Evolutionary conservation across 2,888 invertebrate genomes (phyloP).

Genomic region (Fissipunctia ypsillon): DNA sequence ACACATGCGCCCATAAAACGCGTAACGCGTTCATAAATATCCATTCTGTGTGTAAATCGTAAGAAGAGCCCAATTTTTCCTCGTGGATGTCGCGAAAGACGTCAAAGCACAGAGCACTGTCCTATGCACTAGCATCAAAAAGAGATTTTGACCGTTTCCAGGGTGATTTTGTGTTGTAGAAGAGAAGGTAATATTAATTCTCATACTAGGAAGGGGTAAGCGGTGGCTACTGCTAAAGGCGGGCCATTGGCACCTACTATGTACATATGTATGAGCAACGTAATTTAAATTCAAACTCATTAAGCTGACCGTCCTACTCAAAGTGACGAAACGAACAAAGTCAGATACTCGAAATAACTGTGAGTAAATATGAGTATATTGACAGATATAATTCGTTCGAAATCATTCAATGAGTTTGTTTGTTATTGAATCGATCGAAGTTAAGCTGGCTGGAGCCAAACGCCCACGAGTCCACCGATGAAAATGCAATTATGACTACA

Average conservation of each 20-base stretch:
- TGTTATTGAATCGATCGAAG: constrained; percentile 49
- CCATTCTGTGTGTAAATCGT: neutral
- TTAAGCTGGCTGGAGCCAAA: constrained; percentile 30
- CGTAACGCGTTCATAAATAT: constrained; percentile 5
- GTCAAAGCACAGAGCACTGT: neutral
- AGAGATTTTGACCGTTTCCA: neutral
- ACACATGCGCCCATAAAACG: too few relatives aligned
- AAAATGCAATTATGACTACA: constrained; percentile 18
- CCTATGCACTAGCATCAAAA: neutral
- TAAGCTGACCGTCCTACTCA: constrained; percentile 54
- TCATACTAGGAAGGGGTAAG: constrained; percentile 38
- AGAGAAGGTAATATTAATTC: constrained; percentile 13
- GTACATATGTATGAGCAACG: constrained; percentile 55
- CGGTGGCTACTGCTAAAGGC: constrained; percentile 38
- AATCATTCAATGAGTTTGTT: constrained; percentile 48
- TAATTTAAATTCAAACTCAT: constrained; percentile 65
- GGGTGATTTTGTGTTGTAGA: neutral
- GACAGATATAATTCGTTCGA: constrained; percentile 48
- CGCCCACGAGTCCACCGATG: constrained; percentile 18
- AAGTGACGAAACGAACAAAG: constrained; percentile 47
- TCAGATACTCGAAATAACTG: constrained; percentile 57
- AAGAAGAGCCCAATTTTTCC: neutral
- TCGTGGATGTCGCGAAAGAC: neutral
- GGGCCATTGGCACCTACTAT: constrained; percentile 48
- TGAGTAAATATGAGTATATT: constrained; percentile 50